Evolutionary conservation across 2,113 vertebrate species (phyloP).

Genomic region (Melanotaenia duboulayi): DNA sequence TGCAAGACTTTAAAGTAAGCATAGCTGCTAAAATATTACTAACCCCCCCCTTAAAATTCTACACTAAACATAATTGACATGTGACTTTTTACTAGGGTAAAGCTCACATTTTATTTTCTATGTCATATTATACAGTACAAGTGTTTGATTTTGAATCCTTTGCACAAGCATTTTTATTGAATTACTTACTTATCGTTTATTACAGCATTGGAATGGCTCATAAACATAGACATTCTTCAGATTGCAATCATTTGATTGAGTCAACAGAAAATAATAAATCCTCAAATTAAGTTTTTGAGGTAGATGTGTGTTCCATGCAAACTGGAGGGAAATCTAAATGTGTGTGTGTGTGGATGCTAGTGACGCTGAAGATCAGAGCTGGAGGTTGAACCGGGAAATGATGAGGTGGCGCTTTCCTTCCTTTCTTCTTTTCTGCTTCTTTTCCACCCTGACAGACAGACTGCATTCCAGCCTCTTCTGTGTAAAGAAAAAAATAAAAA

Average conservation of each 20-base stretch:
- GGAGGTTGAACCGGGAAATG: conserved; percentile 60
- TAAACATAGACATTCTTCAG: too few relatives aligned
- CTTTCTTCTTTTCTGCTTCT: conserved; percentile 36
- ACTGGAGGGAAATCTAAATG: conserved; percentile 8
- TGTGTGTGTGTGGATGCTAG: neutral
- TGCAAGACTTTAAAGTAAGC: neutral
- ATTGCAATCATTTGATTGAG: neutral
- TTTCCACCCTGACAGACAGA: conserved; percentile 61
- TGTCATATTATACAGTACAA: too few relatives aligned
- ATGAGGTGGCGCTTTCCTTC: conserved; percentile 76
- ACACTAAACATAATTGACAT: neutral
- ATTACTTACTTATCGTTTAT: too few relatives aligned
- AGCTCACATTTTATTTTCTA: neutral
- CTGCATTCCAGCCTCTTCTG: conserved; percentile 71
- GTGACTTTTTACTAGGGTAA: neutral
- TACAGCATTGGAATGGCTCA: too few relatives aligned
- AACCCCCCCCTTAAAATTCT: too few relatives aligned
- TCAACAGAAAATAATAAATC: neutral
- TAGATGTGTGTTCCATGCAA: conserved; percentile 8
- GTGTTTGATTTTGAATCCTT: too few relatives aligned
- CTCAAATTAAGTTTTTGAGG: neutral
- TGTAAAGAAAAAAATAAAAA: conserved; percentile 37
- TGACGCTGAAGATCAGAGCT: conserved; percentile 29
- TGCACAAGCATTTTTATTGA: too few relatives aligned
- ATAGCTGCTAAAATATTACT: neutral